Evolutionary conservation across 2,113 vertebrate species (phyloP).

Genomic region (Pan paniscus): DNA sequence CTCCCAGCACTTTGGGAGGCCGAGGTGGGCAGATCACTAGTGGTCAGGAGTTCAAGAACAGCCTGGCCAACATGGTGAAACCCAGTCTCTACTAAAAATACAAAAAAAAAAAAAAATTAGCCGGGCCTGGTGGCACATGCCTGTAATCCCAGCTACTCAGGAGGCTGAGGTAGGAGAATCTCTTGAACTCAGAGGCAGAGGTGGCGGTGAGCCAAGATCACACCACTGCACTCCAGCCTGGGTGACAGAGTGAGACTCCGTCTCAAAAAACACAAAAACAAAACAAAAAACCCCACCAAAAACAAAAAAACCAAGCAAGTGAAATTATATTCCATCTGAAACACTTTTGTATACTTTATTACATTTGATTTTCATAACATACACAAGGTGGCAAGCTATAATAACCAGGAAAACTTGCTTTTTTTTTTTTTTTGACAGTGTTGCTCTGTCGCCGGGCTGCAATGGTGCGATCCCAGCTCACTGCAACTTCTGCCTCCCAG

Average conservation of each 20-base stretch:
- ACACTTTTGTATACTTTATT: background rate
- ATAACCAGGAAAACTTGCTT: background rate
- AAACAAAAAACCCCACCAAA: no score
- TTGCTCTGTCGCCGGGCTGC: no score
- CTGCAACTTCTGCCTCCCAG: no score
- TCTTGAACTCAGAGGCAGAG: background rate
- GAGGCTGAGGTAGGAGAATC: background rate
- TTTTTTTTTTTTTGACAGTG: no score
- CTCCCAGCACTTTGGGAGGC: background rate
- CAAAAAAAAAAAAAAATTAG: background rate
- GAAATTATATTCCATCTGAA: background rate
- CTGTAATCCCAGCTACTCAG: background rate
- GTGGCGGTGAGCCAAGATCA: background rate
- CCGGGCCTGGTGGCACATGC: no score
- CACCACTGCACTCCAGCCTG: background rate
- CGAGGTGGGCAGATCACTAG: background rate
- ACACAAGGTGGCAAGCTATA: background rate
- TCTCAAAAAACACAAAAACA: background rate
- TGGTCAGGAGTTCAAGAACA: background rate
- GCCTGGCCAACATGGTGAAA: background rate
- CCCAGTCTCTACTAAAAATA: background rate
- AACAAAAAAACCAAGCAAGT: no score
- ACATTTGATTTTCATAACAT: slow-evolving; percentile 21
- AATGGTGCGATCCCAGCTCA: no score
- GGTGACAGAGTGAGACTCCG: background rate